Evolutionary conservation across 2,113 vertebrate species (phyloP), one percentile per base, ranked within the genome.

Genomic region (Orientallactaga bullata): DNA sequence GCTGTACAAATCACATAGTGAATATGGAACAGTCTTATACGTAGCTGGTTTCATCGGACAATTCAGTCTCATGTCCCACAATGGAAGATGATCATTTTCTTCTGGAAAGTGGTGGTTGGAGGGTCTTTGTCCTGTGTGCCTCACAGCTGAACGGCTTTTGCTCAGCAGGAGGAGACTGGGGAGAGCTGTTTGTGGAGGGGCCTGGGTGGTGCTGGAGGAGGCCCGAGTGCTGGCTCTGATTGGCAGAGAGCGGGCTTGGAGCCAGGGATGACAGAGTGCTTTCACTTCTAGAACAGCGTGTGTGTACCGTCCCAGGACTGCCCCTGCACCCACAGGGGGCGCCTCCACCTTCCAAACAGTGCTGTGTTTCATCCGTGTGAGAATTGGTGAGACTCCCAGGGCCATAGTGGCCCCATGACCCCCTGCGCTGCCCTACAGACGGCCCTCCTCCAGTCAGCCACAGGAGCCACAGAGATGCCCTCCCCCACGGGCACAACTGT

Each of bases 271-370:
- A 76, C 2, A 3, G 13, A 23, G 7, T 37, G 65, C 16, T 32
- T 69, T 69, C 7, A 1, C 4, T 93, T 85, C 5, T 82, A 98
- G 97, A 97, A 98, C 73, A 96, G 95, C 0, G 35, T 90, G 51
- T 99, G 99, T 71, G 98, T 99, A 61, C 95, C 87, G 0, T 74
- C 97, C 80, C 93, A 96, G 7, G 96, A 97, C 58, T 99, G 99
- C 88, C 99, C 97, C 55, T 99, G 99, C 81, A 72, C 98, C 81
- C 78, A 98, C 2, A 91, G 97, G 12, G 99, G 98, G 8, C 93
- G 92, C 77, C 98, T 98, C 78, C 96, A 98, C 63, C 84, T 96
- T 2, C 97, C 98, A 0, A 98, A 98, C 90, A 97, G 98, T 3
- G 55, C 32, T 0, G 98, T 99, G 60, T 55, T 93, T n/a, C 94